phyloP scores from a whole-genome alignment of 30 jellyfish, hydroid and myxozoan genomes.

The Aurelia aurita region DNA sequence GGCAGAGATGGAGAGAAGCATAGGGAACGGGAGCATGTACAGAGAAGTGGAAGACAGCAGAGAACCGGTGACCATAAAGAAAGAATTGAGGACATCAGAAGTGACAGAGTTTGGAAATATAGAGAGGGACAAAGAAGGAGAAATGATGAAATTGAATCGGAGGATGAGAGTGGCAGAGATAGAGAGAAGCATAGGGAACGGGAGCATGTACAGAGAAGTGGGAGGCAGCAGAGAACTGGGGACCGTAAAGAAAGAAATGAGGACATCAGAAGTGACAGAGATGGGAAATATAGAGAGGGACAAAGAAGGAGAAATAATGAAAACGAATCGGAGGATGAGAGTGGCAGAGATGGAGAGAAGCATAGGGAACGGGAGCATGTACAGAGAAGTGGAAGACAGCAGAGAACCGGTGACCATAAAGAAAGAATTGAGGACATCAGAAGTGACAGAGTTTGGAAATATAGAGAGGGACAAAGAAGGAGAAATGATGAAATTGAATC shows the following conservation, averaged over 20 bases:
- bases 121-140: not conserved
- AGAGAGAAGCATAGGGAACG: no score
- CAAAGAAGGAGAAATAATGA: not conserved
- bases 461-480: not conserved
- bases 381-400: not conserved
- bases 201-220: no score
- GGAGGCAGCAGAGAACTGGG: no score
- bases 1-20: no score
- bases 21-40: no score
- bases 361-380: not conserved
- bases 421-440: not conserved
- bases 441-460: no score
- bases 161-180: no score
- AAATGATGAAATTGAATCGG: not conserved
- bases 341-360: not conserved
- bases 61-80: no score
- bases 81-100: no score
- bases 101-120: constrained; percentile 4
- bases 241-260: no score
- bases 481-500: not conserved
- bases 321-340: not conserved
- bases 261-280: not conserved
- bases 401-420: not conserved
- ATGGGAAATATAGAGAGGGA: not conserved
- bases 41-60: no score